A percentile compares a stretch with the other conserved stretches of the same genome.
Conservation (phyloP, 2,113 vertebrate species). For the Megatriorchis doriae region DNA sequence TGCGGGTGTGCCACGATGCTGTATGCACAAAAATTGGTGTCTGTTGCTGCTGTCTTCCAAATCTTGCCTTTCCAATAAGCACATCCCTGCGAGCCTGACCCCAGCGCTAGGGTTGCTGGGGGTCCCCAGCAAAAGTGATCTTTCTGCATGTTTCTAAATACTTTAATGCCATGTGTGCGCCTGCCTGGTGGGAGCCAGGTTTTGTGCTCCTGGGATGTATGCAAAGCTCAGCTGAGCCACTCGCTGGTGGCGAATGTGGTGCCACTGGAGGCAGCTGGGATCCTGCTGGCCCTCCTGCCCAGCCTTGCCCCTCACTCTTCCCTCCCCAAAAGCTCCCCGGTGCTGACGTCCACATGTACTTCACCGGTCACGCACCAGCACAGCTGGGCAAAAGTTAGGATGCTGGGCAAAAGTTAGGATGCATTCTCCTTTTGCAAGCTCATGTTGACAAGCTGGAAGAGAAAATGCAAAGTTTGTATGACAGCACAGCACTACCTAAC, state of each 20-base stretch:
- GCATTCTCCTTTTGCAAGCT: neutral
- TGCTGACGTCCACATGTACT: neutral
- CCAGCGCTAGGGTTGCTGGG: neutral
- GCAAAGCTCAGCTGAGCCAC: rapidly evolving
- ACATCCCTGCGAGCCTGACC: neutral
- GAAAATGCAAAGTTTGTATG: neutral
- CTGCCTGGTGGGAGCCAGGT: neutral
- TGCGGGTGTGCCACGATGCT: neutral
- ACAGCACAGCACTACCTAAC: rapidly evolving
- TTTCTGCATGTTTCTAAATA: neutral
- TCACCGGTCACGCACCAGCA: rapidly evolving
- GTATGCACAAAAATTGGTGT: neutral
- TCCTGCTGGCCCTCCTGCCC: neutral
- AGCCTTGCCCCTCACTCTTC: neutral
- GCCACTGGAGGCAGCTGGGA: neutral
- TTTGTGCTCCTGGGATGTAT: neutral
- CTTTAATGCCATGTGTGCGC: rapidly evolving
- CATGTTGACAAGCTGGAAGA: neutral
- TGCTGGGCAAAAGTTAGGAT: neutral
- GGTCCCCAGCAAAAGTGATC: rapidly evolving
- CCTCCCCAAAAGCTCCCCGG: neutral
- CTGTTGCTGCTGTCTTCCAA: neutral
- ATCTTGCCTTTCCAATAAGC: rapidly evolving
- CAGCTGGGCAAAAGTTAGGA: neutral
- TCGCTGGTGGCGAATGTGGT: rapidly evolving